Percentiles rank a stretch among this genome's conserved stretches.
These are phyloP conservation scores for Bursaphelenchus mucronatus DNA, from an alignment of 1,140 invertebrate species.

Conservation along the genomic window DNA sequence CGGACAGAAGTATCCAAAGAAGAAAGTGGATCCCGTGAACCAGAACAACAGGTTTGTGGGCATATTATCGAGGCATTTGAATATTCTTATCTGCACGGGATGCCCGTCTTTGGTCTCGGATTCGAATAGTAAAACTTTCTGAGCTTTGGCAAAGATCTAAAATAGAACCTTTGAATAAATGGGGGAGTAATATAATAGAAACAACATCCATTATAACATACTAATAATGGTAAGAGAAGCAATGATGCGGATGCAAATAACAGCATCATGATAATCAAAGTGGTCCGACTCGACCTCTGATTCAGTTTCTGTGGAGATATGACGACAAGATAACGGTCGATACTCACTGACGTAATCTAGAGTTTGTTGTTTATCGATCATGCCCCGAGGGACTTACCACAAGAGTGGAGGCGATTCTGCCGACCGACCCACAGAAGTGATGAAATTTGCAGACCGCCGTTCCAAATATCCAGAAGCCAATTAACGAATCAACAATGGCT, in stretches of 20 bases:
- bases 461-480: slow-evolving; percentile 30
- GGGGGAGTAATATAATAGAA: not conserved
- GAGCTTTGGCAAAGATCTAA: slow-evolving; percentile 29
- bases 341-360: slow-evolving; percentile 22
- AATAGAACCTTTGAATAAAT: slow-evolving; percentile 7
- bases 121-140: slow-evolving; percentile 24
- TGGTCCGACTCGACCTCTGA: slow-evolving; percentile 16
- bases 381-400: slow-evolving; percentile 26
- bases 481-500: slow-evolving; percentile 22
- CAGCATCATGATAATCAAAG: slow-evolving; percentile 17
- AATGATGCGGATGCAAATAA: slow-evolving; percentile 16
- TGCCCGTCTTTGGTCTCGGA: slow-evolving; percentile 18
- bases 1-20: slow-evolving; percentile 21
- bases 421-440: slow-evolving; percentile 24
- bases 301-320: not conserved
- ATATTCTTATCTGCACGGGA: slow-evolving; percentile 19
- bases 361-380: slow-evolving; percentile 17
- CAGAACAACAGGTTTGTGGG: slow-evolving; percentile 21
- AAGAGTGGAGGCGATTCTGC: slow-evolving; percentile 22
- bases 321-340: slow-evolving; percentile 24
- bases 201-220: slow-evolving; percentile 4
- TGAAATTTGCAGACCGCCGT: slow-evolving; percentile 27
- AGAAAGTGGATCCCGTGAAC: slow-evolving; percentile 19
- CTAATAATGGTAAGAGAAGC: slow-evolving; percentile 19
- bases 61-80: slow-evolving; percentile 32